Percentiles rank a stretch among this genome's conserved stretches.
Conservation (phyloP, 2,113 vertebrate species). For the Corythoichthys haematopterus region DNA sequence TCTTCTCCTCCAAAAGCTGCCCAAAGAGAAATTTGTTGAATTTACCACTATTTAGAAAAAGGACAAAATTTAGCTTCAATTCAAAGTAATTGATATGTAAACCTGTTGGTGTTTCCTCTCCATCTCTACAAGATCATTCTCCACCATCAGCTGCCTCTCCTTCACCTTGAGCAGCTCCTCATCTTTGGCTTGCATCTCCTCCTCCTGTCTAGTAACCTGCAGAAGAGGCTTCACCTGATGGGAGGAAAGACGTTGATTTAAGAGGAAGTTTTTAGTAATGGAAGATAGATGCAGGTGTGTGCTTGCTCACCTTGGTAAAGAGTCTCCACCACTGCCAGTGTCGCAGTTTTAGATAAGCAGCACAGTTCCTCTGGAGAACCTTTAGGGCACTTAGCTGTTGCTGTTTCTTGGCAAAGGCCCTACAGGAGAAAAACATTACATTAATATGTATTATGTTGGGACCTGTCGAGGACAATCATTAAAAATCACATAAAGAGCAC, state of each 20-base stretch:
- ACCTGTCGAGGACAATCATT: background rate
- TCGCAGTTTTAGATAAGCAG: slow-evolving; percentile 90
- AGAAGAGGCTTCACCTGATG: slow-evolving; percentile 94
- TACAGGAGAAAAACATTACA: slow-evolving; percentile 40
- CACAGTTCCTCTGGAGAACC: slow-evolving; percentile 96
- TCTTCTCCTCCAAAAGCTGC: slow-evolving; percentile 92
- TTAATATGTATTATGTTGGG: background rate
- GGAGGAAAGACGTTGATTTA: background rate
- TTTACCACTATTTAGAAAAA: background rate
- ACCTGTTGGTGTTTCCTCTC: slow-evolving; percentile 97
- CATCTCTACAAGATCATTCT: slow-evolving; percentile 91
- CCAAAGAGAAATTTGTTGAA: background rate
- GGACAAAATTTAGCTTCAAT: background rate
- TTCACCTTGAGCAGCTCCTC: slow-evolving; percentile 96
- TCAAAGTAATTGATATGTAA: background rate
- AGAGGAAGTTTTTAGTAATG: background rate
- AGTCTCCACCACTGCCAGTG: slow-evolving; percentile 99
- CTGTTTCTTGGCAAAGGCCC: slow-evolving; percentile 95
- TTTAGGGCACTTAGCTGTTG: slow-evolving; percentile 95
- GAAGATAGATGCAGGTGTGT: background rate
- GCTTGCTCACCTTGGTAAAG: slow-evolving; percentile 86
- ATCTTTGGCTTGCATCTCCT: slow-evolving; percentile 94
- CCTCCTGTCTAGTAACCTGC: slow-evolving; percentile 95
- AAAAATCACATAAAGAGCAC: background rate
- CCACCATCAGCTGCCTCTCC: slow-evolving; percentile 91